Evolutionary conservation across 2,113 vertebrate species (phyloP).

Genomic region (Prionailurus viverrinus): DNA sequence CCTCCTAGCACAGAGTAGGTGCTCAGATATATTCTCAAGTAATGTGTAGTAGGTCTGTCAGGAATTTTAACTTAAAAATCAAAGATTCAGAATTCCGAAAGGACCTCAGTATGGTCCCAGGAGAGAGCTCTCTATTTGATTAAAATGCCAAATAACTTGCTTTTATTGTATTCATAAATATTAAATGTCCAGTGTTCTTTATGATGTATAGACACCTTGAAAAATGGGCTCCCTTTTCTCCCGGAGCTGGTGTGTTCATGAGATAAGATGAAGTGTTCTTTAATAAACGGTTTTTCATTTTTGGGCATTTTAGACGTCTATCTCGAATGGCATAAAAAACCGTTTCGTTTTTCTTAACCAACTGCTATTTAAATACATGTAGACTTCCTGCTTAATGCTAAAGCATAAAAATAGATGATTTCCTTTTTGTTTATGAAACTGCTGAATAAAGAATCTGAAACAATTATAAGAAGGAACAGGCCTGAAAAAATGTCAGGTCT

Average conservation of each 20-base stretch:
- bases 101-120: not conserved
- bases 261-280: conserved; percentile 57
- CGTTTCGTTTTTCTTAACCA: conserved; percentile 8
- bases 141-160: conserved; percentile 62
- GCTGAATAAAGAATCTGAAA: conserved; percentile 40
- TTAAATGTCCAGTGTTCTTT: conserved; percentile 46
- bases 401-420: conserved; percentile 53
- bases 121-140: conserved; percentile 38
- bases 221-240: conserved; percentile 46
- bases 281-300: conserved; percentile 69
- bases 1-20: not conserved
- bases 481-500: not conserved
- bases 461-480: not conserved
- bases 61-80: conserved; percentile 14
- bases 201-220: conserved; percentile 44
- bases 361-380: conserved; percentile 35
- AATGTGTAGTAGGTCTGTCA: not conserved
- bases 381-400: conserved; percentile 2
- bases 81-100: not conserved
- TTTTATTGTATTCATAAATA: conserved; percentile 70
- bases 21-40: not conserved
- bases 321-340: not conserved
- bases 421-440: conserved; percentile 39
- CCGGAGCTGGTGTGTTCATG: conserved; percentile 43
- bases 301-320: conserved; percentile 34